Percentiles rank a stretch among this genome's conserved stretches.
phyloP scores from a whole-genome alignment of 2,888 invertebrate species.

The Cheilosia variabilis region DNA sequence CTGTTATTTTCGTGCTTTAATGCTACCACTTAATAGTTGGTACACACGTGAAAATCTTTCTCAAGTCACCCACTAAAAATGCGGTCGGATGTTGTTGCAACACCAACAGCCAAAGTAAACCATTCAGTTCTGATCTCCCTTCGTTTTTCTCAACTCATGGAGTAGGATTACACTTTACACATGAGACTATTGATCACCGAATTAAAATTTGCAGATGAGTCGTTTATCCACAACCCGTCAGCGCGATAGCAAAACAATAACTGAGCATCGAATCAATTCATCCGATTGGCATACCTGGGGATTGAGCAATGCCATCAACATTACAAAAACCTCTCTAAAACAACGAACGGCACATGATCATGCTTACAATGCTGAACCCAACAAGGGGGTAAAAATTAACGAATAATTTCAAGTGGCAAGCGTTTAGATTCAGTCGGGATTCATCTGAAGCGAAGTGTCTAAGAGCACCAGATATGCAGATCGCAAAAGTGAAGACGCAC shows the following conservation, averaged over 20 bases:
- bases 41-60: not conserved
- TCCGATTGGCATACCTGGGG: constrained; percentile 65
- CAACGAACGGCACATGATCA: constrained; percentile 44
- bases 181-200: constrained; percentile 14
- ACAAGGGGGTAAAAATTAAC: constrained; percentile 19
- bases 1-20: not conserved
- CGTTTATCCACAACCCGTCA: constrained; percentile 43
- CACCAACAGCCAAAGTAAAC: constrained; percentile 3
- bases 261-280: constrained; percentile 65
- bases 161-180: too few relatives aligned
- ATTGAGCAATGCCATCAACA: constrained; percentile 66
- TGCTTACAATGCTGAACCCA: constrained; percentile 37
- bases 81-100: not conserved
- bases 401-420: constrained; percentile 34
- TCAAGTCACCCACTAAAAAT: constrained; percentile 1
- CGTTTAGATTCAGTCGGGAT: constrained; percentile 36
- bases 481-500: constrained; percentile 21
- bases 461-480: constrained; percentile 19
- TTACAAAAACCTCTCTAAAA: constrained; percentile 57
- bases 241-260: constrained; percentile 69
- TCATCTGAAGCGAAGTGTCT: constrained; percentile 25
- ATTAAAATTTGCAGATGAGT: constrained; percentile 21
- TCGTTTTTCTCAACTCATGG: constrained; percentile 1
- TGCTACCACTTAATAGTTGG: not conserved
- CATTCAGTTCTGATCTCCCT: not conserved